Conservation (phyloP, 2,797 vertebrate genomes). For the Cheirogaleus major region DNA sequence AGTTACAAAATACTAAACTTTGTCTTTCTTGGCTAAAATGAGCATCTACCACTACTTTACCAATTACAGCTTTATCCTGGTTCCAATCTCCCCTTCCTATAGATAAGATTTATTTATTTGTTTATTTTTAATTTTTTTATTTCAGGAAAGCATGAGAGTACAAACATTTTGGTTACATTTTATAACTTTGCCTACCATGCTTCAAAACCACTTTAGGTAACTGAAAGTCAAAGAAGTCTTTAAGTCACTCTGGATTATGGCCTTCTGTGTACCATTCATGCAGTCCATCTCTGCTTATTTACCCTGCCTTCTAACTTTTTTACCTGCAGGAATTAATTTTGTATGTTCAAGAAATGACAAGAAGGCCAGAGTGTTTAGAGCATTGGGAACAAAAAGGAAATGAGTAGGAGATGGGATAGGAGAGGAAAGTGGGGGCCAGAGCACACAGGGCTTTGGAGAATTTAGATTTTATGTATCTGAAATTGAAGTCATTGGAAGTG, state of each 20-base stretch:
- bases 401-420: neutral
- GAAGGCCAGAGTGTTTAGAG: neutral
- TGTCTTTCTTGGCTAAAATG: neutral
- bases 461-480: neutral
- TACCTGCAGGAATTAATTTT: neutral
- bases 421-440: neutral
- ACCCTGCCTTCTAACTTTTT: neutral
- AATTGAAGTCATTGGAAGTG: neutral
- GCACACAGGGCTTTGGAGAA: neutral
- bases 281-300: neutral
- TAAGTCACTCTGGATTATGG: neutral
- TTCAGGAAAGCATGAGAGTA: no score
- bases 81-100: neutral
- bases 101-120: neutral
- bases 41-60: neutral
- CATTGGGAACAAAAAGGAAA: neutral
- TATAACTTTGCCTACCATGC: no score
- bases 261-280: neutral
- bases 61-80: neutral
- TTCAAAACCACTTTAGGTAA: neutral
- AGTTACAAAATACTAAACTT: neutral
- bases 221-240: neutral
- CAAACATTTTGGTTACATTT: no score
- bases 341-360: neutral
- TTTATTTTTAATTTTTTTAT: no score